Base-by-base conservation (phyloP, 2,888 invertebrate genomes). In the Drosophila trichaetosa region DNA sequence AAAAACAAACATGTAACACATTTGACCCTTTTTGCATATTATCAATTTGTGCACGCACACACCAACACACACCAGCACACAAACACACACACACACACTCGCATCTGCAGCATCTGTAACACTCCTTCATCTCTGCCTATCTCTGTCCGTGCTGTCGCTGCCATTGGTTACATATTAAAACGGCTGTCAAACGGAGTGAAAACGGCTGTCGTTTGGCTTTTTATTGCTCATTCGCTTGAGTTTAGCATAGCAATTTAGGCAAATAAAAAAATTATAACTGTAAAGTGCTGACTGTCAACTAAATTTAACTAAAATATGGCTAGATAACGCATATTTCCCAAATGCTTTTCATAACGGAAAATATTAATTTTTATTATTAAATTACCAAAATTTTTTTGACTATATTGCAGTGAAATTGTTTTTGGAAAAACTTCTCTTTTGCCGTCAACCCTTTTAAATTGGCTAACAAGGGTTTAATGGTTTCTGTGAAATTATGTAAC, bases 161-260 rank as follows among this genome's bases (percentile, higher is more conserved):
- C 51, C 70, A 85, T 85, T 85, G 85, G 74, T 70, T 76, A 67
- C 74, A 79, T 83, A 83, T 85, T 82, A 72, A 84, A 86, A 81
- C 68, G 82, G 70, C 76, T 78, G 83, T 86, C 82, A 87, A 83
- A 86, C 76, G 84, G 82, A 75, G 82, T 77, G 82, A 83, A 86
- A 87, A 87, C 77, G 84, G 69, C 75, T 76, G 76, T 82, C 75
- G 73, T 57, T 73, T 82, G 53, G 68, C 66, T 52, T 64, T 75
- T 75, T 75, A 59, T 80, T 80, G 80, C 63, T 16, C 62, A 24
- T 36, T 31, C 40, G 31, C 21, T 38, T 61, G 24, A 60, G 67
- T 51, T 58, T 40, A 36, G 29, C 56, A 33, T 46, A 16, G 40
- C 46, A 21, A 21, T 46, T 24, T 16, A 8, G 21, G 21, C 7